phyloP scores from a whole-genome alignment of 2,113 vertebrate genomes.

The Morone saxatilis region DNA sequence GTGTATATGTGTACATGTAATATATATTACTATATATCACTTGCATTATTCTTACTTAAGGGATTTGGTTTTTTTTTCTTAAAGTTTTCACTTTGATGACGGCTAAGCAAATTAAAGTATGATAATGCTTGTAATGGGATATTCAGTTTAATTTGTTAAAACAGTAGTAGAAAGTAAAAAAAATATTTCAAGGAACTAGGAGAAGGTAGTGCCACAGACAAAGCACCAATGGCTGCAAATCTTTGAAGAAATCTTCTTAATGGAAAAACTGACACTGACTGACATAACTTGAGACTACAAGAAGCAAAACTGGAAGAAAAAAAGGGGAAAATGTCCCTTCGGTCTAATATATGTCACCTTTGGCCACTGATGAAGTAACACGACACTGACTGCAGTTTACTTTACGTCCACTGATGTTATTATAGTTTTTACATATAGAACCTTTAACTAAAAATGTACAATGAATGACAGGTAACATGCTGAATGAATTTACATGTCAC shows the following conservation, averaged over 20 bases:
- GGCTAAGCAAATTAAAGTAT: not conserved
- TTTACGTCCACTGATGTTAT: too few species aligned
- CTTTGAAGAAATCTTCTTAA: not conserved
- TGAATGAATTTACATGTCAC: not conserved
- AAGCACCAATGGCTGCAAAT: not conserved
- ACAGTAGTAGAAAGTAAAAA: not conserved
- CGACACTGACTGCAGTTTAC: too few species aligned
- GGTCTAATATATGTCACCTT: too few species aligned
- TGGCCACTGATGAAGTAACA: too few species aligned
- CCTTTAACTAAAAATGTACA: not conserved
- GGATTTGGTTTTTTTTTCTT: not conserved
- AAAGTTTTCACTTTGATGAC: not conserved
- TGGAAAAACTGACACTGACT: not conserved
- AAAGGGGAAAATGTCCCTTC: too few species aligned
- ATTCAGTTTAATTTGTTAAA: not conserved
- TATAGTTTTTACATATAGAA: too few species aligned
- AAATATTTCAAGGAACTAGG: not conserved
- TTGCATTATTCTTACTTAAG: not conserved
- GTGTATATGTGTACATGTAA: not conserved
- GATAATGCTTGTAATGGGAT: not conserved
- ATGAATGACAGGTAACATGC: not conserved
- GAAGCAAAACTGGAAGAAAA: too few species aligned
- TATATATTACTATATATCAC: not conserved
- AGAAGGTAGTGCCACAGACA: not conserved
- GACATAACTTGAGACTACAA: too few species aligned